These are phyloP conservation scores for Dendrolimus kikuchii DNA, from an alignment of 1,140 invertebrate species.

Conservation along the genomic window DNA sequence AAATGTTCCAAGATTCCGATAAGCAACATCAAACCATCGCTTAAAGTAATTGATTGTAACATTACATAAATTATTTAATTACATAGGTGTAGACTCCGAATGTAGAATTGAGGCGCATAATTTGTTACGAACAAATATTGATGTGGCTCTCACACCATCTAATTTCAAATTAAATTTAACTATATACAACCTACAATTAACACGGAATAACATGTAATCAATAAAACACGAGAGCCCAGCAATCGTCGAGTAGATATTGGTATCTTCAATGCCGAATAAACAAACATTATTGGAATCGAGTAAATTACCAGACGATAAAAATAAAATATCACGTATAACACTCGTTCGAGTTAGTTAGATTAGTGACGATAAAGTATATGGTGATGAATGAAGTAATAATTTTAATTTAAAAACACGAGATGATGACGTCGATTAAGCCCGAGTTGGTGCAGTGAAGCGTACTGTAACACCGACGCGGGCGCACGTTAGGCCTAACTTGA, in stretches of 20 bases:
- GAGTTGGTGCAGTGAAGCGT: slow-evolving; percentile 31
- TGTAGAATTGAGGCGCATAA: background rate
- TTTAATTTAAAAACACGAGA: slow-evolving; percentile 45
- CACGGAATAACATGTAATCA: slow-evolving; percentile 43
- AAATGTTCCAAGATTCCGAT: too few species aligned
- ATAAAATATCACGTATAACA: slow-evolving; percentile 63
- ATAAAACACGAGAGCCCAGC: slow-evolving; percentile 42
- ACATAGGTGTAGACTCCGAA: background rate
- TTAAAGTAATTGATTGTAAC: too few species aligned
- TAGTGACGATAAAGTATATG: slow-evolving; percentile 51
- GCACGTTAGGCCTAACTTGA: slow-evolving; percentile 56
- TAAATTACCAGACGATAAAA: slow-evolving; percentile 49
- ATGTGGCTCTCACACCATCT: slow-evolving; percentile 8
- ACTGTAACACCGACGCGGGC: slow-evolving; percentile 30
- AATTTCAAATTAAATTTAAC: slow-evolving; percentile 33
- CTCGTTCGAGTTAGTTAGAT: slow-evolving; percentile 52
- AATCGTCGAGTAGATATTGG: slow-evolving; percentile 38
- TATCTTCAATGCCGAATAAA: slow-evolving; percentile 38
- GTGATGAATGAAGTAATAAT: slow-evolving; percentile 62
- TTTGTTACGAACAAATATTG: slow-evolving; percentile 14
- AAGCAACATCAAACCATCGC: too few species aligned
- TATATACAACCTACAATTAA: slow-evolving; percentile 43
- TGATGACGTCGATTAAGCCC: slow-evolving; percentile 42
- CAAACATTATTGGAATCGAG: slow-evolving; percentile 37
- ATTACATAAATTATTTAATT: too few species aligned